Evolutionary conservation across 2,797 vertebrate species (phyloP).

Genomic region (Peromyscus attwateri): DNA sequence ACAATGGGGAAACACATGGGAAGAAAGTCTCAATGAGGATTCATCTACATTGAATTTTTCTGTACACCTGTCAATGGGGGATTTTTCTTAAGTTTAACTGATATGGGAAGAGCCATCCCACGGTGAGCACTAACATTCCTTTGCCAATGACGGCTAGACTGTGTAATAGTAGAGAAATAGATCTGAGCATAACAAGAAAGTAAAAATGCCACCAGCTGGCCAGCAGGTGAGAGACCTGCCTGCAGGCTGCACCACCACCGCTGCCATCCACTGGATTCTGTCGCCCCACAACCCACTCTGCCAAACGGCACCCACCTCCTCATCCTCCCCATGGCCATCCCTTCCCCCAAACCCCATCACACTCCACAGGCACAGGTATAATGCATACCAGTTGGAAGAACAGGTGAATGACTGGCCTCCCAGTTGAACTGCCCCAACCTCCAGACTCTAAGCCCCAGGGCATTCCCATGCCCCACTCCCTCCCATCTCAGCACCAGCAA

Average conservation of each 20-base stretch:
- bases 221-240: not conserved
- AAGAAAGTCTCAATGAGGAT: too few species aligned
- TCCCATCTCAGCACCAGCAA: not conserved
- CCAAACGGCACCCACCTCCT: not conserved
- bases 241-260: not conserved
- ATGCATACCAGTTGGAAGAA: not conserved
- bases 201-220: not conserved
- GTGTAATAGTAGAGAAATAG: not conserved
- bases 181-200: not conserved
- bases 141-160: not conserved
- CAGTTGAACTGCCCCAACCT: not conserved
- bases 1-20: not conserved
- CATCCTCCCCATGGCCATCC: not conserved
- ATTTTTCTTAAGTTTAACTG: not conserved
- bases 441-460: not conserved
- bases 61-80: too few species aligned
- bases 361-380: not conserved
- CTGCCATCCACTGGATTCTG: not conserved
- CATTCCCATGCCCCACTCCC: not conserved
- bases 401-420: not conserved
- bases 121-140: not conserved
- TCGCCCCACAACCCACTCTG: not conserved
- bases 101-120: not conserved
- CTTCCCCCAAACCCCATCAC: not conserved
- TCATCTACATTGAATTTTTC: not conserved